Conservation (phyloP, 2,797 vertebrate species). For the Xenentodon cancila region DNA sequence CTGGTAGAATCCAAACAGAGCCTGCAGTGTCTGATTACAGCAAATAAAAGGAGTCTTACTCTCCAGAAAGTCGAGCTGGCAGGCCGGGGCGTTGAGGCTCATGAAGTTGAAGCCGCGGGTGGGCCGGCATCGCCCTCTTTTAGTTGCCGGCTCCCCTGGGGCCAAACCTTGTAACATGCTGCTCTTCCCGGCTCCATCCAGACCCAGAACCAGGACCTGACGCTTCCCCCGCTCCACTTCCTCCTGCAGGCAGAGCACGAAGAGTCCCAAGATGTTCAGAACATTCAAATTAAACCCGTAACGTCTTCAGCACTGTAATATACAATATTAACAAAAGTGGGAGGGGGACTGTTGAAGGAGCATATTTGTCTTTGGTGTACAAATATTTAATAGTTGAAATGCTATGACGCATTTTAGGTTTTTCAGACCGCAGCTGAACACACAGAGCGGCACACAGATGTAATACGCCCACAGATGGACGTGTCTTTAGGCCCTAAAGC, state of each 20-base stretch:
- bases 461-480: too few relatives aligned
- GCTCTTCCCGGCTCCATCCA: conserved; percentile 93
- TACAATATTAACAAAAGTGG: too few relatives aligned
- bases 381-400: too few relatives aligned
- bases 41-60: conserved; percentile 79
- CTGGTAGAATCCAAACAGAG: not conserved
- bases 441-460: too few relatives aligned
- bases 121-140: conserved; percentile 74
- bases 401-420: too few relatives aligned
- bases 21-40: not conserved
- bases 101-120: conserved; percentile 92
- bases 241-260: conserved; percentile 44
- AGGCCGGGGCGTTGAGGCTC: conserved; percentile 78
- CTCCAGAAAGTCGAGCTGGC: conserved; percentile 91
- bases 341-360: too few relatives aligned
- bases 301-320: conserved; percentile 1
- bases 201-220: conserved; percentile 90
- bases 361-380: too few relatives aligned
- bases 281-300: not conserved
- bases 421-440: too few relatives aligned
- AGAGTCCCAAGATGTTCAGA: not conserved
- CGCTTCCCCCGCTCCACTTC: conserved; percentile 76
- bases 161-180: conserved; percentile 87
- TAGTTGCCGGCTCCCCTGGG: conserved; percentile 65
- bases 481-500: too few relatives aligned